These are phyloP conservation scores for Molorchus minor DNA, from an alignment of 2,888 invertebrate genomes.

Conservation along the genomic window DNA sequence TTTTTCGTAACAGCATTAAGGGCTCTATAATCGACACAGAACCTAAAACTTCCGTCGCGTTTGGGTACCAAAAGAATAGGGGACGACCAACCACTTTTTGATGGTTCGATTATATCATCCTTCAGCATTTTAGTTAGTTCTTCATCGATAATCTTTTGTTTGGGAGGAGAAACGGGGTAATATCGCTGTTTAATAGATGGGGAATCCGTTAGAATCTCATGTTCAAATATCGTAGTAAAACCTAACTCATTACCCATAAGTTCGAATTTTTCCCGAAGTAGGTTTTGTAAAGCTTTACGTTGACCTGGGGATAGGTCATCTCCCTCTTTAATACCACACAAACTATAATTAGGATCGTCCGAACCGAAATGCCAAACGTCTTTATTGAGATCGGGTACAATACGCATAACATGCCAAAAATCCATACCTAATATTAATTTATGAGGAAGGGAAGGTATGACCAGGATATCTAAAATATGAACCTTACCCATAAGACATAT, in stretches of 20 bases:
- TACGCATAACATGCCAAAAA: neutral
- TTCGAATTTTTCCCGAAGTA: neutral
- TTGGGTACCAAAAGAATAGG: slow-evolving; percentile 22
- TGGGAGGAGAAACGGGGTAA: slow-evolving; percentile 17
- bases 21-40: slow-evolving; percentile 23
- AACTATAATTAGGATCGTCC: neutral
- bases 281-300: neutral
- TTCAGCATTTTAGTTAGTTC: slow-evolving; percentile 8
- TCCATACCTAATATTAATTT: neutral
- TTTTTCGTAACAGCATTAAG: slow-evolving; percentile 20
- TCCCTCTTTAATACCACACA: neutral
- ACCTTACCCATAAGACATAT: neutral
- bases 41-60: slow-evolving; percentile 16
- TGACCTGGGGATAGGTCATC: neutral
- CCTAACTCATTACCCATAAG: neutral
- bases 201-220: neutral
- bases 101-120: slow-evolving; percentile 23
- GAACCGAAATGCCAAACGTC: neutral
- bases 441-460: neutral
- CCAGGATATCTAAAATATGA: neutral
- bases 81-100: slow-evolving; percentile 24
- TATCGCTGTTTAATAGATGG: slow-evolving; percentile 22
- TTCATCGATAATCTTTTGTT: slow-evolving; percentile 17
- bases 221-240: neutral
- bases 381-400: neutral